Base-by-base conservation (phyloP, 2,113 vertebrate genomes). In the Cochlearius cochlearius region DNA sequence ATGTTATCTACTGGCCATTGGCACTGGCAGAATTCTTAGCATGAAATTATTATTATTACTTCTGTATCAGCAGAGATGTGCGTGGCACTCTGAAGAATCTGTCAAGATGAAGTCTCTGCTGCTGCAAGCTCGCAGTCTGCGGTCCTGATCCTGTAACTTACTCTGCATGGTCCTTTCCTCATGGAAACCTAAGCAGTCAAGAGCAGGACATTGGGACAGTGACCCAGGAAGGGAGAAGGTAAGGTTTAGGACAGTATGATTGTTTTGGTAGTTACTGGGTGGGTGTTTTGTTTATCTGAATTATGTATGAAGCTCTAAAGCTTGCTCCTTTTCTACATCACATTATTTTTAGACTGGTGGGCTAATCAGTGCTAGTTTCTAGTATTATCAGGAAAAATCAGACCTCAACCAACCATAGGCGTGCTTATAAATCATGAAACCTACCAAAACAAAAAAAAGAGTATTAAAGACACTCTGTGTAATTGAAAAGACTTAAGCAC, bases 21-120 rank as follows among this genome's bases (percentile, higher is more conserved):
- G 22, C 88, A 41, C 56, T 91, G 80, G 68, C 79, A 93, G 95
- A 96, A 88, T 91, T 95, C 90, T 91, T 96, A 86, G 96, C 92
- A 83, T 95, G 90, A 96, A 95, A 94, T 85, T 95, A 81, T 96
- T 95, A 71, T 94, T 96, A 91, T 93, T 89, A 95, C 86, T 95
- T 97, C 75, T 96, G 84, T 97, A 63, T 94, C 95, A 92, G 96
- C 94, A 97, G 88, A 95, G 84, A 89, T 95, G 41, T 87, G 60
- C 64, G 78, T 92, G 96, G 71, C 89, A 91, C 73, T 95, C 78
- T 94, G 91, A 95, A 92, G 95, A 94, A 87, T 89, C 91, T 94
- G 69, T 87, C 92, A 86, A 91, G 94, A 95, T 72, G 95, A 91
- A 91, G 80, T 64, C 52, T 89, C 85, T 96, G 64, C 83, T 89